Percentiles rank a stretch among this genome's conserved stretches.
These are phyloP conservation scores for Drosophila albomicans DNA, from an alignment of 1,140 invertebrate species.

Conservation along the genomic window DNA sequence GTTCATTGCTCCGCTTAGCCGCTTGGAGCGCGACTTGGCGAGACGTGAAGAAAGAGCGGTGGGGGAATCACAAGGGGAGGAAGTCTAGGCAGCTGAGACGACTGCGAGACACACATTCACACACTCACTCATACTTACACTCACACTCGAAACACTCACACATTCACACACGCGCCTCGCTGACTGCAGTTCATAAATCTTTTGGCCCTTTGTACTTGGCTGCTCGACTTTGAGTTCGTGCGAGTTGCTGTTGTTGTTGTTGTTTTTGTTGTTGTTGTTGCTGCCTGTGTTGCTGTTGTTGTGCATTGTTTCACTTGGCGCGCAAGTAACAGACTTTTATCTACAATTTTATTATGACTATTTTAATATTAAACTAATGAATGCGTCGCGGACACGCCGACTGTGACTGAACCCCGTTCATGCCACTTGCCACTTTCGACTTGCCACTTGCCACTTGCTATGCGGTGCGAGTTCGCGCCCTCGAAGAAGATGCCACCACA, in stretches of 20 bases:
- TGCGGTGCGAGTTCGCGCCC: constrained; percentile 42
- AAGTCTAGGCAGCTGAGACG: constrained; percentile 34
- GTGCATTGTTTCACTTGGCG: constrained; percentile 66
- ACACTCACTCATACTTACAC: constrained; percentile 9
- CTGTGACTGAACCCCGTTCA: constrained; percentile 49
- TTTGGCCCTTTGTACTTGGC: constrained; percentile 62
- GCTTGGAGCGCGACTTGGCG: constrained; percentile 59
- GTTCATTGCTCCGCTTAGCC: constrained; percentile 76
- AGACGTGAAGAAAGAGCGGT: constrained; percentile 5
- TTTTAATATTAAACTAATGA: constrained; percentile 83
- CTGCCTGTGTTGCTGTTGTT: constrained; percentile 13
- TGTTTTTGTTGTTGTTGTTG: constrained; percentile 14
- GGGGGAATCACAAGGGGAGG: background rate
- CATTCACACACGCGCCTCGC: constrained; percentile 29
- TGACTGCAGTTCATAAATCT: constrained; percentile 78
- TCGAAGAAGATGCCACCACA: constrained; percentile 23
- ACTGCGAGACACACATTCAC: constrained; percentile 42
- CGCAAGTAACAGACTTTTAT: constrained; percentile 59
- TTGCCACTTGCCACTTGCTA: constrained; percentile 24
- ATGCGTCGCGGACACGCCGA: constrained; percentile 74
- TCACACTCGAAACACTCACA: constrained; percentile 12
- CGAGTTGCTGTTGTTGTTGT: constrained; percentile 36
- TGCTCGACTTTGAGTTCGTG: constrained; percentile 48
- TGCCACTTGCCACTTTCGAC: background rate
- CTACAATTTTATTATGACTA: constrained; percentile 80